Conservation (phyloP, 1,140 invertebrate species). For the Heliconius hewitsoni region DNA sequence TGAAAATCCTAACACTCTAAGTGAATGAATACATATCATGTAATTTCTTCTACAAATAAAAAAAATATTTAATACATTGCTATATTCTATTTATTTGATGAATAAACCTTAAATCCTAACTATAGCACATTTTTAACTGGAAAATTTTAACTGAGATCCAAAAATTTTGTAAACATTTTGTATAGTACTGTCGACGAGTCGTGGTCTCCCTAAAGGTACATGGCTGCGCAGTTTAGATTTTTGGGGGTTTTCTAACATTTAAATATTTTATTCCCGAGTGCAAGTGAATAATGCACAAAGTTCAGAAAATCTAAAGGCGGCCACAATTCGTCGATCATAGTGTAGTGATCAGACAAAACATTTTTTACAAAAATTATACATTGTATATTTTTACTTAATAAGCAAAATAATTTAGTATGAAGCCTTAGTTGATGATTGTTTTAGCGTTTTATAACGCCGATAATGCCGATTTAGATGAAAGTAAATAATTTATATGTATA, state of each 20-base stretch:
- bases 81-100: background rate
- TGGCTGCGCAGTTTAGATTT: too few species aligned
- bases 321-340: too few species aligned
- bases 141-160: conserved; percentile 24
- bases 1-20: background rate
- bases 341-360: background rate
- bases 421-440: background rate
- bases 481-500: background rate
- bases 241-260: too few species aligned
- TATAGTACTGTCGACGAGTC: background rate
- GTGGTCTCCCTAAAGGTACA: too few species aligned
- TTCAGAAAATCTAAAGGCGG: too few species aligned
- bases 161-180: background rate
- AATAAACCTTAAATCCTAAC: background rate
- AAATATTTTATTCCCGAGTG: too few species aligned
- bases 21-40: background rate
- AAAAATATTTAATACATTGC: background rate
- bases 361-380: background rate
- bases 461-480: background rate
- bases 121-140: conserved; percentile 12
- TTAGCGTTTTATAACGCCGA: too few species aligned
- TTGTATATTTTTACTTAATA: background rate
- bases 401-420: background rate
- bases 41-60: background rate
- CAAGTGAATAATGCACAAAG: too few species aligned